These are phyloP conservation scores for Carduelis carduelis DNA, from an alignment of 2,797 vertebrate genomes.

Conservation along the genomic window DNA sequence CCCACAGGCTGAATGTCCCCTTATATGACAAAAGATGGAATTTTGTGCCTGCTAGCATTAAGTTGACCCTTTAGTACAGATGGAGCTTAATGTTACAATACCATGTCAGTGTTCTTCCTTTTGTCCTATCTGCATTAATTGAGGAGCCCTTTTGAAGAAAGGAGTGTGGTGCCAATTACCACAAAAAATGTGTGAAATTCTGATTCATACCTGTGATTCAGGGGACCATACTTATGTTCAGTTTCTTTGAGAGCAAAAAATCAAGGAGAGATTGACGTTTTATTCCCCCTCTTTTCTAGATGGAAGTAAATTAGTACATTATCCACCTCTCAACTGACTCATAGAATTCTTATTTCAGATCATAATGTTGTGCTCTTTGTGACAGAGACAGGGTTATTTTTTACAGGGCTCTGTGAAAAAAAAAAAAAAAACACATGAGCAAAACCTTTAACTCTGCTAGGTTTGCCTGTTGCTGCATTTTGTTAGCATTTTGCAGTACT, in stretches of 20 bases:
- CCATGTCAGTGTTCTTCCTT: neutral
- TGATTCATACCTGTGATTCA: constrained; percentile 43
- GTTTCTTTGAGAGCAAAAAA: constrained; percentile 21
- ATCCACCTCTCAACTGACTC: constrained; percentile 46
- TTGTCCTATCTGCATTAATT: constrained; percentile 38
- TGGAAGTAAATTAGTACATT: constrained; percentile 9
- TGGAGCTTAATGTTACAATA: neutral
- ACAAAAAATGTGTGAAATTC: neutral
- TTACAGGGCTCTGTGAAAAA: neutral
- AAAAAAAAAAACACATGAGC: neutral
- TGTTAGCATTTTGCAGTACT: neutral
- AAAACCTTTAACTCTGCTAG: neutral
- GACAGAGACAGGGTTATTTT: neutral
- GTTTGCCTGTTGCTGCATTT: neutral
- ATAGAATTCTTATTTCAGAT: constrained; percentile 48
- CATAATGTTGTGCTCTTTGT: constrained; percentile 11
- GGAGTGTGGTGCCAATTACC: neutral
- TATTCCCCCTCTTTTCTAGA: neutral
- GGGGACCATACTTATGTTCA: neutral
- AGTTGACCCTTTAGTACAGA: neutral
- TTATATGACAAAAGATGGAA: neutral
- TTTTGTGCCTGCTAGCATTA: neutral
- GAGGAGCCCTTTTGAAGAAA: constrained; percentile 13
- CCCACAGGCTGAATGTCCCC: neutral
- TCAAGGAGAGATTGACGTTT: constrained; percentile 31